Evolutionary conservation across 2,888 invertebrate genomes (phyloP).

Genomic region (Teinopalpus imperialis): DNA sequence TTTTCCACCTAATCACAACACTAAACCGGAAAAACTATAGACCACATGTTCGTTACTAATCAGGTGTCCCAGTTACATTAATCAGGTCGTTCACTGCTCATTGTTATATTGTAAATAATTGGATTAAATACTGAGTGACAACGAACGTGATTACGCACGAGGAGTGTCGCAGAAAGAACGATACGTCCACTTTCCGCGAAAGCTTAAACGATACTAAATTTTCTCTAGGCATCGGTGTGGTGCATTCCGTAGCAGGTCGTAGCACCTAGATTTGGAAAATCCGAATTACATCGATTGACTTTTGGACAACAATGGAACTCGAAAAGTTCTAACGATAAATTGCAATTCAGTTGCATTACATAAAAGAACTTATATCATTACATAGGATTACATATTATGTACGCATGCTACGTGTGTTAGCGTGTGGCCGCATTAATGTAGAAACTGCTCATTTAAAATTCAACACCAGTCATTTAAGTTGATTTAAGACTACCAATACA

Average conservation of each 20-base stretch:
- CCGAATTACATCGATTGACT: slow-evolving; percentile 20
- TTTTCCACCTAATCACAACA: slow-evolving; percentile 51
- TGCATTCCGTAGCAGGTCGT: slow-evolving; percentile 24
- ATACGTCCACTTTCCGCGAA: slow-evolving; percentile 37
- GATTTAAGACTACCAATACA: slow-evolving; percentile 5
- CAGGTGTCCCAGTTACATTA: slow-evolving; percentile 51
- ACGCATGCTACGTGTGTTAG: background rate
- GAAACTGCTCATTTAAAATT: slow-evolving; percentile 7
- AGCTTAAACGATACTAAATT: slow-evolving; percentile 59
- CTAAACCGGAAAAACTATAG: slow-evolving; percentile 41
- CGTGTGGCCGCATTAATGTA: slow-evolving; percentile 6
- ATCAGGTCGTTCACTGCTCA: slow-evolving; percentile 49
- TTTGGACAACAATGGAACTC: background rate
- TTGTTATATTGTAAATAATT: slow-evolving; percentile 54
- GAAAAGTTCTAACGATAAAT: background rate
- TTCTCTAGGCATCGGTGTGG: slow-evolving; percentile 18
- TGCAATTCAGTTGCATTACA: background rate
- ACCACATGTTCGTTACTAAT: slow-evolving; percentile 49
- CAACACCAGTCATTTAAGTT: slow-evolving; percentile 1
- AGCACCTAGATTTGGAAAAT: slow-evolving; percentile 25
- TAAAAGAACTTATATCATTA: too few species aligned
- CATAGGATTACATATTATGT: background rate
- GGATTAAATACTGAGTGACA: slow-evolving; percentile 60
- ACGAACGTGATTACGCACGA: slow-evolving; percentile 60
- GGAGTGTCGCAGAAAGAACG: slow-evolving; percentile 28